A percentile compares a stretch with the other conserved stretches of the same genome.
phyloP scores from a whole-genome alignment of 2,888 invertebrate genomes.

The Drosophila nr. perissopoda region DNA sequence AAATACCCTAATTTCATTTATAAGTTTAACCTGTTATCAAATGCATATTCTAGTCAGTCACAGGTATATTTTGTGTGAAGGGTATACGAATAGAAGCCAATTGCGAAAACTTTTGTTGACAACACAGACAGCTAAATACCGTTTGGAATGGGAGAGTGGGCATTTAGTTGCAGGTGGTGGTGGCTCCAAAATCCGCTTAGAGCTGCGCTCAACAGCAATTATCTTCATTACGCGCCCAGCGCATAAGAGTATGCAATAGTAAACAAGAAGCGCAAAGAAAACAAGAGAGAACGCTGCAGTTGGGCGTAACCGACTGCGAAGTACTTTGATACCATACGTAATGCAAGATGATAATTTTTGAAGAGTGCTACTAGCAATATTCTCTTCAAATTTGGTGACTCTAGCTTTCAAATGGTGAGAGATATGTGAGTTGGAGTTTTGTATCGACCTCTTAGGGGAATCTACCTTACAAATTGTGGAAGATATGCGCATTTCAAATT shows the following conservation, averaged over 20 bases:
- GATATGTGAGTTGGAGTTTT: too few species aligned
- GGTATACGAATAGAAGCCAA: constrained; percentile 36
- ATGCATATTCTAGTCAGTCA: background rate
- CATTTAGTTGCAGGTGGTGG: constrained; percentile 22
- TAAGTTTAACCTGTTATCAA: background rate
- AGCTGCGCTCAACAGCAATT: constrained; percentile 78
- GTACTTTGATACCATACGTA: too few species aligned
- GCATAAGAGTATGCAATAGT: constrained; percentile 63
- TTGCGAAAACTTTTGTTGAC: constrained; percentile 36
- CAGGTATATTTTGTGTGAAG: background rate
- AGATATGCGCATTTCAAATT: too few species aligned
- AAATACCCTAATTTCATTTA: background rate
- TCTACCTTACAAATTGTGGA: too few species aligned
- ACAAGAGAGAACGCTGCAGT: background rate
- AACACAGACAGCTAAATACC: constrained; percentile 35
- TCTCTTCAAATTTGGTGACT: too few species aligned
- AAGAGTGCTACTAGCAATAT: too few species aligned
- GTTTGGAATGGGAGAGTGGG: background rate
- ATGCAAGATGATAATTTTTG: too few species aligned
- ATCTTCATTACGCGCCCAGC: constrained; percentile 75
- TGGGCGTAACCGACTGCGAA: background rate
- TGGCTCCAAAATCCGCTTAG: constrained; percentile 69
- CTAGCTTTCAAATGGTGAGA: too few species aligned
- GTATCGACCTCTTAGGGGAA: too few species aligned
- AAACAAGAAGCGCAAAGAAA: constrained; percentile 43